Evolutionary conservation across 2,797 vertebrate species (phyloP).

Genomic region (Podarcis siculus): DNA sequence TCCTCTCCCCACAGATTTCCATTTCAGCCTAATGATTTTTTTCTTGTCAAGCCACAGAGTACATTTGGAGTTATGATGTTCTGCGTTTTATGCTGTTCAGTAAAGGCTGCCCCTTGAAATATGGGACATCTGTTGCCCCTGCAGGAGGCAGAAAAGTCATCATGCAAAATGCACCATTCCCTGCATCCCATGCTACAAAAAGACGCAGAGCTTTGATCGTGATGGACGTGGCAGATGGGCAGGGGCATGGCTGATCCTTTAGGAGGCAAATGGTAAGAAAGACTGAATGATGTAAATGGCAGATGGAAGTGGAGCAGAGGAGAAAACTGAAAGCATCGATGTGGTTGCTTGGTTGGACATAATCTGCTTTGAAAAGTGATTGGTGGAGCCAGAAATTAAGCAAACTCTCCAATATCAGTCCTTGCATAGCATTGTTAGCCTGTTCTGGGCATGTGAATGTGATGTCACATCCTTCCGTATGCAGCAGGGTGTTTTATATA

Average conservation of each 20-base stretch:
- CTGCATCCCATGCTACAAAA: neutral
- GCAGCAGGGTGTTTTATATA: too few relatives aligned
- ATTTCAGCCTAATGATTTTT: too few relatives aligned
- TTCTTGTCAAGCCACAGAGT: neutral
- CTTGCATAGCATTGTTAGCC: neutral
- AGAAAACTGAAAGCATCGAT: neutral
- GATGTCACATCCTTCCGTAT: too few relatives aligned
- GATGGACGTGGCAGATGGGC: neutral
- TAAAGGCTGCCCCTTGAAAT: neutral
- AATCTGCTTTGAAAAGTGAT: neutral
- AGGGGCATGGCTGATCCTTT: neutral
- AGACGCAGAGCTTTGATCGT: too few relatives aligned
- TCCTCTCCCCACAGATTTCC: too few relatives aligned
- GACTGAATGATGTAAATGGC: neutral
- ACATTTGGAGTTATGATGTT: neutral
- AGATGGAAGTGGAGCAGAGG: neutral
- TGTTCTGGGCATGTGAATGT: too few relatives aligned
- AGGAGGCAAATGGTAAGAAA: neutral
- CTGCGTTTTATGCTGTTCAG: neutral
- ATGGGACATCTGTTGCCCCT: conserved; percentile 8
- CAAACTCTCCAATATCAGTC: neutral
- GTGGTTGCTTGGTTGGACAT: neutral
- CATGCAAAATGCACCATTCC: neutral
- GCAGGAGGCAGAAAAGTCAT: neutral
- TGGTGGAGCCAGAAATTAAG: neutral